These are phyloP conservation scores for Rhynchomys soricoides DNA, from an alignment of 2,113 vertebrate species.

Conservation along the genomic window DNA sequence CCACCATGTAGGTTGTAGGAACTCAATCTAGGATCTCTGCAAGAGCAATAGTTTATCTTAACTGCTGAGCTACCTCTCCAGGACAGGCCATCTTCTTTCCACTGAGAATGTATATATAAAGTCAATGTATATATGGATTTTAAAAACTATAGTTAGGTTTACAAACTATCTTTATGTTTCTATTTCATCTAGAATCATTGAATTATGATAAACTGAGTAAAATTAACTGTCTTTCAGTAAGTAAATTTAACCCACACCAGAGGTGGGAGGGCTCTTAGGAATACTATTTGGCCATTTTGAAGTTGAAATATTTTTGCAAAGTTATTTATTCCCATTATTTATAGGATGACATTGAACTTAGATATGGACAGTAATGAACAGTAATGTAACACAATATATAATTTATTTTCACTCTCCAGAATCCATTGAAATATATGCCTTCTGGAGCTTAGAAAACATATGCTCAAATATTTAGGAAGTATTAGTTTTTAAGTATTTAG, in stretches of 20 bases:
- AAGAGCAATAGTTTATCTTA: neutral
- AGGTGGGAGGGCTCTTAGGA: neutral
- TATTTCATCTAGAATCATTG: neutral
- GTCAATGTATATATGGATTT: too few relatives aligned
- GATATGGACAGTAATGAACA: neutral
- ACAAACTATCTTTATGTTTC: neutral
- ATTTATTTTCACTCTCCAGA: neutral
- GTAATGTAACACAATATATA: neutral
- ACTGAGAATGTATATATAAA: too few relatives aligned
- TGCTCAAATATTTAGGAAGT: neutral
- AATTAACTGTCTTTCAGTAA: neutral
- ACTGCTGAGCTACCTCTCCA: neutral
- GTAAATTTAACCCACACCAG: fast-evolving
- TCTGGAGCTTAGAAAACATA: neutral
- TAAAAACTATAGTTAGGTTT: neutral
- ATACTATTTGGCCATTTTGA: neutral
- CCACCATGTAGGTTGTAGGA: neutral
- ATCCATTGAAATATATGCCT: neutral
- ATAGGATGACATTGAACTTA: neutral
- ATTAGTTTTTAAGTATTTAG: neutral
- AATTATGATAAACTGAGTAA: neutral
- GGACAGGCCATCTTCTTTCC: neutral
- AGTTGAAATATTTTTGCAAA: neutral
- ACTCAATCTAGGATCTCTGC: neutral
- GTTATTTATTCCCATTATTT: neutral